Base-by-base conservation (phyloP, 2,113 vertebrate species). In the Natator depressus region DNA sequence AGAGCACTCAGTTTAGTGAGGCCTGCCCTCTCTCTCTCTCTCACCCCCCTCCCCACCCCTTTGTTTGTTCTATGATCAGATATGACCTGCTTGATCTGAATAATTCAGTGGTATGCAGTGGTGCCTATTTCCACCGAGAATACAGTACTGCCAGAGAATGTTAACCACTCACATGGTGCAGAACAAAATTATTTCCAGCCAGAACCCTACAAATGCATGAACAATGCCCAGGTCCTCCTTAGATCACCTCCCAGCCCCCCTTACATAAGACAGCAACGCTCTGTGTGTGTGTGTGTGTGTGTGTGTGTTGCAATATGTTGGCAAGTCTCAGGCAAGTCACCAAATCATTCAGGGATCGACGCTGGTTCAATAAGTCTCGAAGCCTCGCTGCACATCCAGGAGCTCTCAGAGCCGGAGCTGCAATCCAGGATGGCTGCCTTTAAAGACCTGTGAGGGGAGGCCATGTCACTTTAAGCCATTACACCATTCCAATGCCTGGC, bases 41-140 rank as follows among this genome's bases (percentile, higher is more conserved):
- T n/a, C n/a, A n/a, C n/a, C n/a, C n/a, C n/a, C n/a, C n/a, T n/a
- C n/a, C n/a, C n/a, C n/a, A 29, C 76, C 82, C 87, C 93, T 86
- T 91, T 17, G 0, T 76, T 83, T 55, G 93, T 95, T 95, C 93
- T 85, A 42, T 93, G 94, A 92, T 97, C 90, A 90, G 76, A 88
- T 5, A 72, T 84, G 69, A 89, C 80, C 49, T 81, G 65, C 91
- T 92, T 79, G 90, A 91, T 97, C 93, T 97, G 97, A 98, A 98
- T 97, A 96, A 98, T 98, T 98, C 95, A 93, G 91, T 65, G 57
- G 89, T 95, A 94, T 87, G 91, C 88, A 88, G 92, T 10, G 10
- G 17, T 80, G 89, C 89, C 81, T 1, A 86, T 92, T 95, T 94
- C 93, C 75, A 17, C 89, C 2, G 91, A 93, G 93, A 38, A 5